phyloP scores from a whole-genome alignment of 2,113 vertebrate species.

The Ammodytes marinus region DNA sequence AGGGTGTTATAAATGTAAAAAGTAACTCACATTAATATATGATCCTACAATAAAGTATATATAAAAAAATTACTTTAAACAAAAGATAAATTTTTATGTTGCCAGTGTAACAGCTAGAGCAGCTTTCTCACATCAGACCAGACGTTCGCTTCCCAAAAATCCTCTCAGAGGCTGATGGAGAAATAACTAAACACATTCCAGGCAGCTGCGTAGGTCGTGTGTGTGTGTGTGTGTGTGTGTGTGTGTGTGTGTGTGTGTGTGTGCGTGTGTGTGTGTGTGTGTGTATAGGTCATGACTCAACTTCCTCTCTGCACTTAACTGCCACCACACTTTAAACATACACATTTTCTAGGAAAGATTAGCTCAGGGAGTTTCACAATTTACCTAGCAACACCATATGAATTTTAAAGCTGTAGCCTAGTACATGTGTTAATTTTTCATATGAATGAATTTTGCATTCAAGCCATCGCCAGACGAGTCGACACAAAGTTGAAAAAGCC shows the following conservation, averaged over 20 bases:
- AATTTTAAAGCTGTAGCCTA: too few species aligned
- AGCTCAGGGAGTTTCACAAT: not conserved
- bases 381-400: not conserved
- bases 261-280: too few species aligned
- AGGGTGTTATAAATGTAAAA: too few species aligned
- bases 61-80: too few species aligned
- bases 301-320: not conserved
- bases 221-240: too few species aligned
- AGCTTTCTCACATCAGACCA: not conserved
- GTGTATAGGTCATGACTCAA: not conserved
- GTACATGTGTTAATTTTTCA: too few species aligned
- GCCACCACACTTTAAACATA: not conserved
- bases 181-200: not conserved
- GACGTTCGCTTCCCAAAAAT: constrained; percentile 9
- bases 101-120: not conserved
- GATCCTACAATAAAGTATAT: too few species aligned
- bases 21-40: too few species aligned
- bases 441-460: too few species aligned
- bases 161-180: not conserved
- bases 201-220: not conserved
- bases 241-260: too few species aligned
- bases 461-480: too few species aligned
- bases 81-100: not conserved
- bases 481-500: too few species aligned
- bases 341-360: not conserved